A percentile compares a stretch with the other conserved stretches of the same genome.
phyloP scores from a whole-genome alignment of 2,113 vertebrate genomes.

The Dunckerocampus dactyliophorus region DNA sequence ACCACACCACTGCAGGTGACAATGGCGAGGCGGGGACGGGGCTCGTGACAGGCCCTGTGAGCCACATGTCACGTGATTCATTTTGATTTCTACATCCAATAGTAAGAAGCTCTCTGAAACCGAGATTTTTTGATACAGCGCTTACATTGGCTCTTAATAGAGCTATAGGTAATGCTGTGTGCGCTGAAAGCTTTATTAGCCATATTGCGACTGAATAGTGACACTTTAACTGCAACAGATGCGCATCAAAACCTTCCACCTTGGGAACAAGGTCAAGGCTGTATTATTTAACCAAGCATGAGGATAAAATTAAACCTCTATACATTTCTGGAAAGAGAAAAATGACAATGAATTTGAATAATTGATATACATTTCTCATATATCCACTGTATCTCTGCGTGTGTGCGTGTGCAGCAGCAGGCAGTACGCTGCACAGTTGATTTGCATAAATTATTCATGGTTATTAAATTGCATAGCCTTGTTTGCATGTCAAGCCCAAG shows the following conservation, averaged over 20 bases:
- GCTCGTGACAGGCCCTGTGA: too few relatives aligned
- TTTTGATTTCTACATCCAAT: too few relatives aligned
- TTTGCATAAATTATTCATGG: constrained; percentile 67
- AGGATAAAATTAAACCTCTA: too few relatives aligned
- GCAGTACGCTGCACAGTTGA: constrained; percentile 45
- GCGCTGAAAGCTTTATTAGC: too few relatives aligned
- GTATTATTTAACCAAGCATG: too few relatives aligned
- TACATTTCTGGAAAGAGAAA: background rate
- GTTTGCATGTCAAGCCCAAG: constrained; percentile 5
- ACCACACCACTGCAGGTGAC: too few relatives aligned
- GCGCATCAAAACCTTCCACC: background rate
- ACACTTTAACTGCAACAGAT: background rate
- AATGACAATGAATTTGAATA: constrained; percentile 33
- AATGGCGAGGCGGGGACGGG: too few relatives aligned
- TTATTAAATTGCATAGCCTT: constrained; percentile 39
- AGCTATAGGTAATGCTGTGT: too few relatives aligned
- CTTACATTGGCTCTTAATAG: too few relatives aligned
- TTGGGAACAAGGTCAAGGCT: background rate
- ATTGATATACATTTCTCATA: constrained; percentile 54
- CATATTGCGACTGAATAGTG: background rate
- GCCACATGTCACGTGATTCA: too few relatives aligned
- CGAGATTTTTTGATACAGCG: too few relatives aligned
- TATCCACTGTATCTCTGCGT: constrained; percentile 28
- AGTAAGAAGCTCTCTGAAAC: too few relatives aligned
- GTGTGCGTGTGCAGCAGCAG: constrained; percentile 26